Evolutionary conservation across 2,113 vertebrate genomes (phyloP), one percentile per base, ranked within the genome.

Genomic region (Chaenogobius annularis): DNA sequence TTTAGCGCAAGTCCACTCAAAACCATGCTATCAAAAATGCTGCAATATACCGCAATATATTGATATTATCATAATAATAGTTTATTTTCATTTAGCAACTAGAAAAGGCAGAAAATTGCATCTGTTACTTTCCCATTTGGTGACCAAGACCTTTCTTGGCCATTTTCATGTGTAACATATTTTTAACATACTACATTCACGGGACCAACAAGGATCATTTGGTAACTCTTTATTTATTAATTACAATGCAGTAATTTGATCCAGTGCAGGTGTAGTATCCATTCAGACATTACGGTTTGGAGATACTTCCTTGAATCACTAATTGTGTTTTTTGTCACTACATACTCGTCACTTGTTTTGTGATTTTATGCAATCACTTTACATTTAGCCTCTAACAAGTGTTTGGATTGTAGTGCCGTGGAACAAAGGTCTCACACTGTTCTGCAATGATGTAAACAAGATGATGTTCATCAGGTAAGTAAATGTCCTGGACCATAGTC

Each of bases 141-240:
- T 1, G 50, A 52, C 71, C 64, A 35, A 63, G 64, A 44, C 73
- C 14, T 73, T 22, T 56, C 31, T 6, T 35, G 26, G 5, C 13
- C 14, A 26, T 63, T 50, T 10, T 50, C 14, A 48, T 31, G 17
- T 55, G 4, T 48, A 14, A 69, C 70, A 46, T 10, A 10, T 69
- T 70, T 71, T 79, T 70, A 75, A 66, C 63, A 46, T 20, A 58
- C 22, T 52, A 14, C 79, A 19, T 31, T 81, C 17, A 9, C 35
- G 63, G 72, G 69, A 83, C 61, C 59, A 80, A 74, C 44, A 82
- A 79, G 56, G 69, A 75, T 87, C 73, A 81, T 69, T 68, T 81
- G 75, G 64, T 71, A 73, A 72, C 66, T 50, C 8, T 22, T 83
- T 69, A 67, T 80, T 88, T 84, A 84, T 87, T 87, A 72, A 85